Percentiles rank a stretch among this genome's conserved stretches.
phyloP scores from a whole-genome alignment of 35 echinoderm and acorn worm genomes.

The Ophiothrix spiculata region DNA sequence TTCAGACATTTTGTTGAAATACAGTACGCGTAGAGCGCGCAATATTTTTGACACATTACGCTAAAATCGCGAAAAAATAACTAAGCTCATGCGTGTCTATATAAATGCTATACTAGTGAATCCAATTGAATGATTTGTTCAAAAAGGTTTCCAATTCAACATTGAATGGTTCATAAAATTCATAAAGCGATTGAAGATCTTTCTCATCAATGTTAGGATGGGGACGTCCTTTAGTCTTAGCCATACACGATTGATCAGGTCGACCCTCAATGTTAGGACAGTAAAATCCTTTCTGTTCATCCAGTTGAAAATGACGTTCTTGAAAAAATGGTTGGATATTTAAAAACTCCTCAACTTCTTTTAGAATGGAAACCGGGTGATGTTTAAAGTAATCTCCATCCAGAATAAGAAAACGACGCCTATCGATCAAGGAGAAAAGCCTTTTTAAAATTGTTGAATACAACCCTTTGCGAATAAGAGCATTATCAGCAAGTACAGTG shows the following conservation, averaged over 20 bases:
- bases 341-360: constrained; percentile 30
- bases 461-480: constrained; percentile 21
- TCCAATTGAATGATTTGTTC: background rate
- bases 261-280: constrained; percentile 25
- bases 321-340: constrained; percentile 21
- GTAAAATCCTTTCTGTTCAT: constrained; percentile 35
- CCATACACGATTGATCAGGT: constrained; percentile 12
- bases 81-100: no score
- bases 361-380: background rate
- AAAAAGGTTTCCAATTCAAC: constrained; percentile 15
- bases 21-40: no score
- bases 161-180: constrained; percentile 52
- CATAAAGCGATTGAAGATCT: constrained; percentile 20
- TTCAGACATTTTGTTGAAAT: no score
- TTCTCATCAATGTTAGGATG: constrained; percentile 29
- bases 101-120: no score
- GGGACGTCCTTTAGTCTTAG: constrained; percentile 21
- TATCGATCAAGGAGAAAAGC: constrained; percentile 16
- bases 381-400: constrained; percentile 30
- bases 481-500: background rate
- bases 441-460: constrained; percentile 13
- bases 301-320: constrained; percentile 35
- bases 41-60: no score
- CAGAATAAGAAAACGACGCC: constrained; percentile 4
- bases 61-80: no score